Percentiles rank a stretch among this genome's conserved stretches.
Conservation (phyloP, 1,140 invertebrate genomes). For the Drosophila arizonae region DNA sequence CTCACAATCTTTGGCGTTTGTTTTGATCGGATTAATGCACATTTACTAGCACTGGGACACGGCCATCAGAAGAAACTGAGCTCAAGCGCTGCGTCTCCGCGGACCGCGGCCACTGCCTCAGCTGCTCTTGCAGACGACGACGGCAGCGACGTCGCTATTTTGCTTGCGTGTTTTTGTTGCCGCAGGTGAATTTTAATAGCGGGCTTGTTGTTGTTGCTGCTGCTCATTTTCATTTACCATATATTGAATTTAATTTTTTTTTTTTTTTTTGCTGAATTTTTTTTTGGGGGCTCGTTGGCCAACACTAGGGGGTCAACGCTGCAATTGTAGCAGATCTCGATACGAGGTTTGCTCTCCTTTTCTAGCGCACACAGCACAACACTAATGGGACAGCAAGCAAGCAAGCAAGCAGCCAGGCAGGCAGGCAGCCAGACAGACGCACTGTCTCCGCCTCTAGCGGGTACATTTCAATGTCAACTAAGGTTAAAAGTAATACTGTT, state of each 20-base stretch:
- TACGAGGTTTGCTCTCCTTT: slow-evolving; percentile 35
- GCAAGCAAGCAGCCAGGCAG: slow-evolving; percentile 22
- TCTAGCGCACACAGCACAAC: slow-evolving; percentile 49
- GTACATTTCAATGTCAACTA: slow-evolving; percentile 82
- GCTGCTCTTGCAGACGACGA: slow-evolving; percentile 5
- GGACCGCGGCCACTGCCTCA: not conserved
- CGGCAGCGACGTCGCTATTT: slow-evolving; percentile 32
- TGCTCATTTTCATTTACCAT: slow-evolving; percentile 10
- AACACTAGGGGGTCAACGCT: slow-evolving; percentile 1
- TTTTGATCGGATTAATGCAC: slow-evolving; percentile 40
- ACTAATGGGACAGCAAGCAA: slow-evolving; percentile 18
- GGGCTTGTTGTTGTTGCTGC: slow-evolving; percentile 5
- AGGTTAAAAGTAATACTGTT: slow-evolving; percentile 76
- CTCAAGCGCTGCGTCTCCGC: not conserved
- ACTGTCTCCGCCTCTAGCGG: slow-evolving; percentile 68
- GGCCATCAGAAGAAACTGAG: not conserved
- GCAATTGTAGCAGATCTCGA: slow-evolving; percentile 12
- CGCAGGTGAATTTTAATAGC: slow-evolving; percentile 21
- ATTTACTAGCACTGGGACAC: slow-evolving; percentile 19
- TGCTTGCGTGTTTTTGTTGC: slow-evolving; percentile 45
- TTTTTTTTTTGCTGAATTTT: not conserved
- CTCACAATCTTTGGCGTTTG: slow-evolving; percentile 18
- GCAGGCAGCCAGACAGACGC: slow-evolving; percentile 33
- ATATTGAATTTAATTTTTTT: slow-evolving; percentile 12
- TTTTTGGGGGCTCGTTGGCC: slow-evolving; percentile 6